Conservation (phyloP, 1,140 invertebrate genomes). For the Cherax destructor region DNA sequence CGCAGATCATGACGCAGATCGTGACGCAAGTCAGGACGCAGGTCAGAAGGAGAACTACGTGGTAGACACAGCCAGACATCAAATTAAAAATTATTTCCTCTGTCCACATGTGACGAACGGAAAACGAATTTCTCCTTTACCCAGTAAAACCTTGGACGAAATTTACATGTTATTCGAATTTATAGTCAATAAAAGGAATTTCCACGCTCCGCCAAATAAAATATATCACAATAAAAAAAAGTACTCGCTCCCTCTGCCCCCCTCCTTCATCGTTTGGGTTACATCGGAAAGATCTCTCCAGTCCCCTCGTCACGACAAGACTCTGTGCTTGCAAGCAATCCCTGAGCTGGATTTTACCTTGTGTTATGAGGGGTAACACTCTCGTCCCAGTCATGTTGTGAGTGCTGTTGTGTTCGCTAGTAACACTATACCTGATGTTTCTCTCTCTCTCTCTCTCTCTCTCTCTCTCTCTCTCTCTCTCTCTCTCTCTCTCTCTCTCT, state of each 20-base stretch:
- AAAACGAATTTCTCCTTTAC: too few relatives aligned
- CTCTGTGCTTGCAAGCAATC: neutral
- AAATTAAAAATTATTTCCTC: too few relatives aligned
- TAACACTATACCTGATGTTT: neutral
- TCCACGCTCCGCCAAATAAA: neutral
- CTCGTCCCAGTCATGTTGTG: neutral
- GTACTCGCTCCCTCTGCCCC: neutral
- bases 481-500: neutral
- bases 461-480: neutral
- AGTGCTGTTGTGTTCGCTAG: neutral
- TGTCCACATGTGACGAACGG: too few relatives aligned
- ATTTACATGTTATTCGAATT: too few relatives aligned
- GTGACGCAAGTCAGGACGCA: too few relatives aligned
- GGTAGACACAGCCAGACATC: too few relatives aligned
- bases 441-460: conserved; percentile 19
- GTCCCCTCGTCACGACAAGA: neutral
- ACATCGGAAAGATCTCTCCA: neutral
- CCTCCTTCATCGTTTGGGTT: neutral
- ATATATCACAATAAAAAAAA: neutral
- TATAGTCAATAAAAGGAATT: too few relatives aligned
- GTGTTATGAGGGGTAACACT: neutral
- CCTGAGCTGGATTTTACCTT: neutral
- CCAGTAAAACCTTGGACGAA: too few relatives aligned
- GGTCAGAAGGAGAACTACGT: too few relatives aligned
- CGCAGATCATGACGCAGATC: too few relatives aligned